phyloP scores from a whole-genome alignment of 2,888 invertebrate species.

The Drosophila affinis region DNA sequence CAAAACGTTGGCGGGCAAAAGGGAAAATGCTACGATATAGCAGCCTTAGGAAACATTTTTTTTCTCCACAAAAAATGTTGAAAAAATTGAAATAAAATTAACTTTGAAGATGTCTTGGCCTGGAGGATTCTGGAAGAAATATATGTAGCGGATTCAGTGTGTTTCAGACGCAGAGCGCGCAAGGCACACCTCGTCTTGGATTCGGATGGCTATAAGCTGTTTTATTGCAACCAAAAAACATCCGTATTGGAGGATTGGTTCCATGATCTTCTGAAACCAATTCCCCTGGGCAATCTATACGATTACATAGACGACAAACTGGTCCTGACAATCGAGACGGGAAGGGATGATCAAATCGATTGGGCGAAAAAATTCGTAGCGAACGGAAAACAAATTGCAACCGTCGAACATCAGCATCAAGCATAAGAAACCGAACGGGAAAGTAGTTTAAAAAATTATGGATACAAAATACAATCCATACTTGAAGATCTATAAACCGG shows the following conservation, averaged over 20 bases:
- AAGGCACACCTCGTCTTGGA: neutral
- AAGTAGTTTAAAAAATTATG: neutral
- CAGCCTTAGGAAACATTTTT: too few relatives aligned
- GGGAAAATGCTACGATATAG: too few relatives aligned
- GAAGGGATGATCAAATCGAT: neutral
- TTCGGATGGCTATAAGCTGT: neutral
- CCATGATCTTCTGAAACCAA: fast-evolving
- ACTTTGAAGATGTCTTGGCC: neutral
- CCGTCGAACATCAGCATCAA: neutral
- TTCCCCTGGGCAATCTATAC: neutral
- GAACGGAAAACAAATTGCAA: neutral
- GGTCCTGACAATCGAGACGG: too few relatives aligned
- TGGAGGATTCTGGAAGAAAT: neutral
- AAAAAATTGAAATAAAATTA: neutral
- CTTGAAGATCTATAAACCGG: neutral
- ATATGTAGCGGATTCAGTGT: neutral
- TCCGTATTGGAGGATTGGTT: neutral
- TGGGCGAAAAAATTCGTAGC: neutral
- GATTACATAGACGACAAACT: neutral
- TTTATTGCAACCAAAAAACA: too few relatives aligned
- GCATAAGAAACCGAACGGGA: neutral
- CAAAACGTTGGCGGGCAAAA: neutral
- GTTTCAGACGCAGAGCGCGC: neutral
- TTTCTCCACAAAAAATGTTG: too few relatives aligned
- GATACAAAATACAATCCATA: fast-evolving